These are phyloP conservation scores for Onychomys torridus DNA, from an alignment of 2,797 vertebrate species.

Conservation along the genomic window DNA sequence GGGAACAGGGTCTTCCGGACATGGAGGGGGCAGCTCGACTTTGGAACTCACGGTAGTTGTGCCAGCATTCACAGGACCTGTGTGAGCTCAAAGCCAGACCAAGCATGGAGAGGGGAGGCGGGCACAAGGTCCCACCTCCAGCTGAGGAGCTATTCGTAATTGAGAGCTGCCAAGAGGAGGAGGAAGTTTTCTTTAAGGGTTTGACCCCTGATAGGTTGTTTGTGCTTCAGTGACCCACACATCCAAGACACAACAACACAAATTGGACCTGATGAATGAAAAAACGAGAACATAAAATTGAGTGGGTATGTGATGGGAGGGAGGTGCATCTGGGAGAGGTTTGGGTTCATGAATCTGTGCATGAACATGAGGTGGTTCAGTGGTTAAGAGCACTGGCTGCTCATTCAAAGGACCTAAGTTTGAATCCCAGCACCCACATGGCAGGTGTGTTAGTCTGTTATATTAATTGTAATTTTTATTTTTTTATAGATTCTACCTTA, in stretches of 20 bases:
- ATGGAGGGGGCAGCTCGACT: neutral
- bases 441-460: neutral
- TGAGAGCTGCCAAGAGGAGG: neutral
- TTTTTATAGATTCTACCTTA: neutral
- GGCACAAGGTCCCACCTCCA: neutral
- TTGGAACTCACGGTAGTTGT: neutral
- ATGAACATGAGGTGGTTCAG: neutral
- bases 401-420: neutral
- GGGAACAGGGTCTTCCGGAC: neutral
- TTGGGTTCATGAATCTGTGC: neutral
- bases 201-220: neutral
- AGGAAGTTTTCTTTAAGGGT: neutral
- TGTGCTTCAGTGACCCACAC: neutral
- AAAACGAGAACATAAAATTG: neutral
- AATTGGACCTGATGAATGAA: neutral
- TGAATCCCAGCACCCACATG: neutral
- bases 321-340: neutral
- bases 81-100: neutral
- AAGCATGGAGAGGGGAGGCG: neutral
- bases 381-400: neutral
- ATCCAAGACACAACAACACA: neutral
- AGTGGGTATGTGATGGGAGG: neutral
- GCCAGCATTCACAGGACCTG: neutral
- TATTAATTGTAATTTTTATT: conserved; percentile 30
- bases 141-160: no score